A percentile compares a stretch with the other conserved stretches of the same genome.
Evolutionary conservation across 92 coral and sea anemone species (phyloP).

Genomic region (Scolanthus callimorphus): DNA sequence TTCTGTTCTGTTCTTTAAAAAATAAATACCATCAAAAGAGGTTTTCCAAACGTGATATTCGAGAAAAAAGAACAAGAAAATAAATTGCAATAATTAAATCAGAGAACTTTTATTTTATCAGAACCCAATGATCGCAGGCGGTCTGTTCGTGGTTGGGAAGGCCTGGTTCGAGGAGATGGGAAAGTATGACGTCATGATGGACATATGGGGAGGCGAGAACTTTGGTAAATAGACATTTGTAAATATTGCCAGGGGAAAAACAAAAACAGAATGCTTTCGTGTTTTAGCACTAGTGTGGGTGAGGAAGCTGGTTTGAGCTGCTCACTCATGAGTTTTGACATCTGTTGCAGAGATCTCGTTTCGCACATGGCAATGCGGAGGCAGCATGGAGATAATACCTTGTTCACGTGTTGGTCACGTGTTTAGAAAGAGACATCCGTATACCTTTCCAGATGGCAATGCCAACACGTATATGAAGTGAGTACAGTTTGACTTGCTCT

Average conservation of each 20-base stretch:
- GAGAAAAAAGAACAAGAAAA: too few relatives aligned
- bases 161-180: slow-evolving; percentile 89
- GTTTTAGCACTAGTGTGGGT: too few relatives aligned
- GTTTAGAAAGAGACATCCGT: slow-evolving; percentile 92
- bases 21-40: too few relatives aligned
- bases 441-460: slow-evolving; percentile 95
- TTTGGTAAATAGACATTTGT: slow-evolving; percentile 95
- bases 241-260: too few relatives aligned
- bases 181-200: slow-evolving; percentile 97
- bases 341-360: slow-evolving; percentile 98
- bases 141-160: slow-evolving; percentile 81
- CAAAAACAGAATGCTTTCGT: too few relatives aligned
- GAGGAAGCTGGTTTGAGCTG: too few relatives aligned
- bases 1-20: too few relatives aligned
- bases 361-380: slow-evolving; percentile 97
- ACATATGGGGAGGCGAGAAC: slow-evolving; percentile 99
- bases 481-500: too few relatives aligned
- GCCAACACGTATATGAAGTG: slow-evolving; percentile 97
- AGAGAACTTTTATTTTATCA: slow-evolving; percentile 8
- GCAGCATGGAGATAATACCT: slow-evolving; percentile 98
- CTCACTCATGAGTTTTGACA: too few relatives aligned
- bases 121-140: slow-evolving; percentile 99
- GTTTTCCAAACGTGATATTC: too few relatives aligned
- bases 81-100: too few relatives aligned
- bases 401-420: slow-evolving; percentile 99